phyloP scores from a whole-genome alignment of 1,140 invertebrate genomes.

The Pogonomyrmex californicus region DNA sequence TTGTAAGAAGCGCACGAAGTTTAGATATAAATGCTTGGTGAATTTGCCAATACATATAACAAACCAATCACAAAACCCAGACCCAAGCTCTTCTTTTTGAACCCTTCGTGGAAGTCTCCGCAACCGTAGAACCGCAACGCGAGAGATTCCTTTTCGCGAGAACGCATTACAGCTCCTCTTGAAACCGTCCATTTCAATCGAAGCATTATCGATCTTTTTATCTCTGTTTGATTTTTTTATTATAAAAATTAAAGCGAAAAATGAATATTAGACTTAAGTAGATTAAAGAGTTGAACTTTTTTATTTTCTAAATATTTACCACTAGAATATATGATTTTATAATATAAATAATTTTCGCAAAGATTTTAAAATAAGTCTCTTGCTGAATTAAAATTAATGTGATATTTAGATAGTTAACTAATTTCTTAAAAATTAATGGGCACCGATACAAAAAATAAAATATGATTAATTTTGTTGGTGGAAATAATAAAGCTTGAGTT shows the following conservation, averaged over 20 bases:
- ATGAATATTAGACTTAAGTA: background rate
- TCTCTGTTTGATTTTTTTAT: background rate
- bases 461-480: background rate
- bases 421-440: background rate
- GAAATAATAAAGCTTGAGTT: background rate
- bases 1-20: constrained; percentile 27
- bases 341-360: background rate
- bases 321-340: background rate
- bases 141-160: constrained; percentile 58
- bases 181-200: constrained; percentile 16
- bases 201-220: background rate
- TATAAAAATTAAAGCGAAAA: constrained; percentile 1
- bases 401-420: background rate
- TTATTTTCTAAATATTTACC: background rate
- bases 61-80: constrained; percentile 29
- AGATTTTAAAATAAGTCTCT: too few relatives aligned
- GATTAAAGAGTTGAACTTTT: background rate
- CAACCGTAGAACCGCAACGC: constrained; percentile 48
- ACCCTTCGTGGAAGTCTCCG: constrained; percentile 68
- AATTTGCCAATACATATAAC: constrained; percentile 62
- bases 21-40: constrained; percentile 41
- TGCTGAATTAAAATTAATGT: background rate
- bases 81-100: constrained; percentile 38
- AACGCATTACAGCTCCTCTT: constrained; percentile 52
- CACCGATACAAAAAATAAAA: background rate